Evolutionary conservation across 53 echinoderm and acorn worm species (phyloP), one percentile per base, ranked within the genome.

Genomic region (Echinarachnius parma): DNA sequence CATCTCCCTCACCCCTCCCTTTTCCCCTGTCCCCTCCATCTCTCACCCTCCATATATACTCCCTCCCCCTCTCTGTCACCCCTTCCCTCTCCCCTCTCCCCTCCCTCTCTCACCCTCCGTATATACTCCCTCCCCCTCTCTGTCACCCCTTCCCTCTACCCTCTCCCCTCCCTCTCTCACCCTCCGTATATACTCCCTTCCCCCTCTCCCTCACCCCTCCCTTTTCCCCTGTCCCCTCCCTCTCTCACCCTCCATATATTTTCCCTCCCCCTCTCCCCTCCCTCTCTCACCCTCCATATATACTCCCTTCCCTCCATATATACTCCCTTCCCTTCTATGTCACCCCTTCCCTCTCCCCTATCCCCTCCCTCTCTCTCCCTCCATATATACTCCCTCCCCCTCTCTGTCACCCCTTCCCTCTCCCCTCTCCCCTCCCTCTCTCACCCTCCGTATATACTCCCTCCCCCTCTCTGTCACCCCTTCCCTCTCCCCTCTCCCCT

Each of bases 51-150:
- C 39, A 39, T 39, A 9, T 39, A 39, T 39, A 9, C 13, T 39
- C 39, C 13, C 7, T 39, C 39, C 7, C 13, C 20, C 31, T 39
- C 13, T 39, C 39, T 39, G 39, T 39, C 39, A 39, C 13, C 20
- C 31, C 34, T 31, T 59, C 59, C 34, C 59, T 34, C 9, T 11
- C 59, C 34, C 59, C 22, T 25, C 62, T 25, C 25, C 62, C 36
- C 36, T 42, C 24, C 34, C 62, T 24, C 25, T 13, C 21, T 37
- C 62, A 20, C 42, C 22, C 23, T 62, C 42, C 13, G 7, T 13
- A 9, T 13, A 39, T 13, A 9, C 13, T 13, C 39, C 39, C 39
- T 39, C 39, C 39, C 39, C 13, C 39, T 39, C 7, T 39, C 7
- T 39, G 7, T 9, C 39, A 39, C 39, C 13, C 13, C 39, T 39